Conservation (phyloP, 2,888 invertebrate species). For the Drosophila neutralis region DNA sequence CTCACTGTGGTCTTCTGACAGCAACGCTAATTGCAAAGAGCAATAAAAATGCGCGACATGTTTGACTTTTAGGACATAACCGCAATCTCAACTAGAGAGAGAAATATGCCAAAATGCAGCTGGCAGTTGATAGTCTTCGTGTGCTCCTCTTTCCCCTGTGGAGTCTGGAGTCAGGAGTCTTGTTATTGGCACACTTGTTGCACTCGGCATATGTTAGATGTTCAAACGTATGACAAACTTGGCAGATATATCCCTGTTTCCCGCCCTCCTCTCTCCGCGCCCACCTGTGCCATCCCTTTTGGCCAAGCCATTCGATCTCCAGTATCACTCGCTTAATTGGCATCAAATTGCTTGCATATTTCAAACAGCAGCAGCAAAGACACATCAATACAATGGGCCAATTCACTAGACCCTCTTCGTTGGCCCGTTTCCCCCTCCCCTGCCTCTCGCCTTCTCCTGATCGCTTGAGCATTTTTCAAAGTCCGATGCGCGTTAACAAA, state of each 20-base stretch:
- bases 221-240: constrained; percentile 48
- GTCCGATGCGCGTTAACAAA: constrained; percentile 79
- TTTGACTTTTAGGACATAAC: constrained; percentile 40
- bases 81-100: background rate
- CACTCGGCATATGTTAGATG: constrained; percentile 38
- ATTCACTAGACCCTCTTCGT: constrained; percentile 24
- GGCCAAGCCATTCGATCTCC: constrained; percentile 11
- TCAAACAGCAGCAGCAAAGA: constrained; percentile 61
- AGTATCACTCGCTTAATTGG: constrained; percentile 70
- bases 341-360: constrained; percentile 80
- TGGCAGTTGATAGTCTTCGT: background rate
- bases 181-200: constrained; percentile 55
- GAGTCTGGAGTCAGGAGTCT: background rate
- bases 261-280: no score
- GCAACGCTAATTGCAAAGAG: constrained; percentile 72
- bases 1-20: constrained; percentile 38
- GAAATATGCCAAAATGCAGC: constrained; percentile 12
- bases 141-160: background rate
- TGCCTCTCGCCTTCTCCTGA: background rate
- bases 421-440: background rate
- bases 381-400: constrained; percentile 75
- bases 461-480: constrained; percentile 68
- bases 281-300: background rate
- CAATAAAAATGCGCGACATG: constrained; percentile 71
- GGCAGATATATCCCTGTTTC: constrained; percentile 6